Conservation (phyloP, 1,140 invertebrate genomes). For the Drosophila lacertosa region DNA sequence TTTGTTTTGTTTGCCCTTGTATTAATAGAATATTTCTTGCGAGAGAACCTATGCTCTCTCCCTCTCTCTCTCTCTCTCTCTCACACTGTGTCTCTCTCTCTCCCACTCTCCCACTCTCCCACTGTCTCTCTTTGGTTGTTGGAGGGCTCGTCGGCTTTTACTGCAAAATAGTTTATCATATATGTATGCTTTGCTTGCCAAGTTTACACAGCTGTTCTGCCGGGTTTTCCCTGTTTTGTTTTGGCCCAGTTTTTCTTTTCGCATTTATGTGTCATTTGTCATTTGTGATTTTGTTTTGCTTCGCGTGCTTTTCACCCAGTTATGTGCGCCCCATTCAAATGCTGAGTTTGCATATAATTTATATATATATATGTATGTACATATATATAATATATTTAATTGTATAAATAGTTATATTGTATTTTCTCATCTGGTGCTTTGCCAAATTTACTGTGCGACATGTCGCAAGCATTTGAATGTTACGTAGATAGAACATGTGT, state of each 20-base stretch:
- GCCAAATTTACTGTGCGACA: slow-evolving; percentile 49
- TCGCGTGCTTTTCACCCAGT: slow-evolving; percentile 35
- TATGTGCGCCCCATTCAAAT: slow-evolving; percentile 11
- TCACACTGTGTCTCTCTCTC: slow-evolving; percentile 1
- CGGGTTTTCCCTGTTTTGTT: slow-evolving; percentile 37
- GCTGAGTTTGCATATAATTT: too few species aligned
- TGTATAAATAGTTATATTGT: slow-evolving; percentile 45
- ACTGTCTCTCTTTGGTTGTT: background rate
- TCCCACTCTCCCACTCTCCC: slow-evolving; percentile 9
- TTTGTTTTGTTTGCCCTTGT: background rate
- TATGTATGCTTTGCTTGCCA: slow-evolving; percentile 42
- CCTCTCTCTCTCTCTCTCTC: slow-evolving; percentile 10
- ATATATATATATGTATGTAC: too few species aligned
- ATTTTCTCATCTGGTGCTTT: slow-evolving; percentile 32
- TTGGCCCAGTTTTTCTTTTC: slow-evolving; percentile 16
- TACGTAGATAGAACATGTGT: slow-evolving; percentile 28
- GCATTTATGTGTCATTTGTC: slow-evolving; percentile 39
- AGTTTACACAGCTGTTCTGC: slow-evolving; percentile 59
- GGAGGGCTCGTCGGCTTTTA: slow-evolving; percentile 49
- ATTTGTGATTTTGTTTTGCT: slow-evolving; percentile 24
- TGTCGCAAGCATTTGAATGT: slow-evolving; percentile 31
- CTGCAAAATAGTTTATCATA: slow-evolving; percentile 45
- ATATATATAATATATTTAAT: slow-evolving; percentile 32
- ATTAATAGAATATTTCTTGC: background rate
- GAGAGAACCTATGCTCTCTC: slow-evolving; percentile 6